phyloP scores from a whole-genome alignment of 2,888 invertebrate genomes.

The Eulithis testata region DNA sequence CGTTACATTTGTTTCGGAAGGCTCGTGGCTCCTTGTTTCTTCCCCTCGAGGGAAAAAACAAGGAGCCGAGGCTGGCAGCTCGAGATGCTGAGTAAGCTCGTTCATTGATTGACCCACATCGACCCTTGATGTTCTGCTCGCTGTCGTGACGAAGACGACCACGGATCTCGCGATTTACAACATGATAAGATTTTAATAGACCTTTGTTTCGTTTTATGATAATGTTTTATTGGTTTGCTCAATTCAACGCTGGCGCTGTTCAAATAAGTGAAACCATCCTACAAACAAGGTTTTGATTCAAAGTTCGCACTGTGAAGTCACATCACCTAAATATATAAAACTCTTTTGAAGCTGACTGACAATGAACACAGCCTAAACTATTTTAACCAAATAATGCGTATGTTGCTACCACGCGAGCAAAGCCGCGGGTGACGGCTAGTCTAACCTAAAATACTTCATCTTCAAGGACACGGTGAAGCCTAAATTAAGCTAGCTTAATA shows the following conservation, averaged over 20 bases:
- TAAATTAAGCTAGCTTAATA: too few species aligned
- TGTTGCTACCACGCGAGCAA: too few species aligned
- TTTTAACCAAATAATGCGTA: too few species aligned
- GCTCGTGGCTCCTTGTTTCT: conserved; percentile 2
- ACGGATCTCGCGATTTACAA: conserved; percentile 1
- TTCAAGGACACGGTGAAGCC: too few species aligned
- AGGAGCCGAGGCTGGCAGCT: too few species aligned
- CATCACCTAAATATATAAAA: not conserved
- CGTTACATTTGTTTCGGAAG: conserved; percentile 1
- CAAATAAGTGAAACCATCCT: conserved; percentile 14
- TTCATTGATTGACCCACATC: conserved; percentile 35
- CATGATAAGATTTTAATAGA: not conserved
- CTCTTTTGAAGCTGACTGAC: too few species aligned
- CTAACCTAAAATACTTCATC: not conserved
- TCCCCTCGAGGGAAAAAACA: too few species aligned
- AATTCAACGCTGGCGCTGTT: conserved; percentile 2
- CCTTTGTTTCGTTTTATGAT: conserved; percentile 7
- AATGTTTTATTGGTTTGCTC: conserved; percentile 1
- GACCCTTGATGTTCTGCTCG: conserved; percentile 9
- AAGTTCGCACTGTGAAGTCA: conserved; percentile 11
- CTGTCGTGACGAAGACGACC: not conserved
- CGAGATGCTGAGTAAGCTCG: conserved; percentile 27
- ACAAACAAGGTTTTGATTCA: not conserved
- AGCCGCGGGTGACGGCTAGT: too few species aligned
- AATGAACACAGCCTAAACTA: too few species aligned